phyloP scores from a whole-genome alignment of 2,888 invertebrate species.

The Pinctada fucata region DNA sequence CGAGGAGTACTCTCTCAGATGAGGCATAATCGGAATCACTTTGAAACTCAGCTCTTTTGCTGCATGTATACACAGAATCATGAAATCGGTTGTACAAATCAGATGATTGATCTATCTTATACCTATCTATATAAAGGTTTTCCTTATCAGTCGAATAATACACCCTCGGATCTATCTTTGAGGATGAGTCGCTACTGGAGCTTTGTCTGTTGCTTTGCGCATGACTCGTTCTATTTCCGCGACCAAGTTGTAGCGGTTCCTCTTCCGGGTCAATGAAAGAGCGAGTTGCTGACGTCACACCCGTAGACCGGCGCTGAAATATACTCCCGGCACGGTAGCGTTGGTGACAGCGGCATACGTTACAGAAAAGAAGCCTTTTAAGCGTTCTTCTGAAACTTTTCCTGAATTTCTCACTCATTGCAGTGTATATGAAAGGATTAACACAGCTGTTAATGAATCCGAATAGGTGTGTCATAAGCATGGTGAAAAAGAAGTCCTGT shows the following conservation, averaged over 20 bases:
- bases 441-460: conserved; percentile 78
- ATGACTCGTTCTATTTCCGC: neutral
- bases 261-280: conserved; percentile 37
- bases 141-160: neutral
- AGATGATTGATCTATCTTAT: too few species aligned
- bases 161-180: conserved; percentile 5
- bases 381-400: conserved; percentile 70
- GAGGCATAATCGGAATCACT: too few species aligned
- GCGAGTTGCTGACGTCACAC: conserved; percentile 21
- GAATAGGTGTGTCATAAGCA: conserved; percentile 77
- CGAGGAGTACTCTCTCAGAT: too few species aligned
- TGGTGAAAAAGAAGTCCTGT: conserved; percentile 77
- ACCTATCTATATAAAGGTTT: too few species aligned
- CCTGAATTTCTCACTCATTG: conserved; percentile 78
- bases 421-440: conserved; percentile 78
- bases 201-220: neutral
- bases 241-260: conserved; percentile 25
- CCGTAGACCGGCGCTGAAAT: conserved; percentile 29
- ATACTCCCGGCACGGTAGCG: conserved; percentile 29
- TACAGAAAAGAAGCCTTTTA: conserved; percentile 51
- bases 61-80: too few species aligned
- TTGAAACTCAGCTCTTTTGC: too few species aligned
- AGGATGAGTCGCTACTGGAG: conserved; percentile 9
- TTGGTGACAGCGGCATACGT: conserved; percentile 33
- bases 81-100: too few species aligned